Evolutionary conservation across 2,888 invertebrate genomes (phyloP).

Genomic region (Nudaria mundana): DNA sequence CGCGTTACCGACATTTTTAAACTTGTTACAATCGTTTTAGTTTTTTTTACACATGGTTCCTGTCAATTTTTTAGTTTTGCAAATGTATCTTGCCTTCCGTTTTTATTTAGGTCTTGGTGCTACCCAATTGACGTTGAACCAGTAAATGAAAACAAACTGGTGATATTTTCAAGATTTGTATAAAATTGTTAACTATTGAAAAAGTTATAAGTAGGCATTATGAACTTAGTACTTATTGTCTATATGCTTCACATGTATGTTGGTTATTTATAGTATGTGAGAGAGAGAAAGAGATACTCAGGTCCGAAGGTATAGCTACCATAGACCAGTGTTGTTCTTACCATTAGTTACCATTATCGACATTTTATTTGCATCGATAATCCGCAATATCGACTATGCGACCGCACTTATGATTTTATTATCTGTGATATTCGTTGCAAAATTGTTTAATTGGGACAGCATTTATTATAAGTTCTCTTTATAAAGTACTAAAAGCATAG

Average conservation of each 20-base stretch:
- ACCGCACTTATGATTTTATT: constrained; percentile 20
- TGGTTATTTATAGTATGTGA: constrained; percentile 29
- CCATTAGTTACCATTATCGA: constrained; percentile 31
- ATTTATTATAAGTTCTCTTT: constrained; percentile 28
- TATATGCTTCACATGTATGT: constrained; percentile 25
- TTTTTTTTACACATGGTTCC: constrained; percentile 27
- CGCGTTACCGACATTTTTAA: constrained; percentile 37
- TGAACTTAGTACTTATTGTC: no score
- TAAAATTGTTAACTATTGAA: constrained; percentile 33
- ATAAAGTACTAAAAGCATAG: constrained; percentile 19
- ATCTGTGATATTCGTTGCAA: constrained; percentile 32
- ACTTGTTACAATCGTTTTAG: constrained; percentile 37
- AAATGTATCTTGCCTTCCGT: constrained; percentile 24
- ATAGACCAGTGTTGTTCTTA: constrained; percentile 11
- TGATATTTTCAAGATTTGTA: constrained; percentile 17
- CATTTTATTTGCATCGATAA: constrained; percentile 15
- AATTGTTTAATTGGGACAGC: constrained; percentile 24
- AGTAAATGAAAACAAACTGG: constrained; percentile 18
- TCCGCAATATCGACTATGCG: constrained; percentile 36
- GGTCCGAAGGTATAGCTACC: constrained; percentile 11
- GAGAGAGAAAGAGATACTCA: constrained; percentile 14
- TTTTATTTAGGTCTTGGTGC: constrained; percentile 30
- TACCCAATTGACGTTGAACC: constrained; percentile 27
- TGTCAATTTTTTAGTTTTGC: constrained; percentile 27
- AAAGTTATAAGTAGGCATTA: constrained; percentile 25